phyloP scores from a whole-genome alignment of 2,113 vertebrate species.

The Upupa epops region DNA sequence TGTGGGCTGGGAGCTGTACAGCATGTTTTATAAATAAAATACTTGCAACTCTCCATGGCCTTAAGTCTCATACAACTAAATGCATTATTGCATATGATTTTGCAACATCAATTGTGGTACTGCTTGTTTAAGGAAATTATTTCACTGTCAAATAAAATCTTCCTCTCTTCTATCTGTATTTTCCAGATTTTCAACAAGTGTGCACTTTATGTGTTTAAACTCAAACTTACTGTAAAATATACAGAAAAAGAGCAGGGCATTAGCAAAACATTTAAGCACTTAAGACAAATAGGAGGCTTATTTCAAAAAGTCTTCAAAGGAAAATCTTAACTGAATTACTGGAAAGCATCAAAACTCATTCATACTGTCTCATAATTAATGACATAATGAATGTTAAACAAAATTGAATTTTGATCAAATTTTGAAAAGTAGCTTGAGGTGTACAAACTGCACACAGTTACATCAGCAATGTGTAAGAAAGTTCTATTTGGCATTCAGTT shows the following conservation, averaged over 20 bases:
- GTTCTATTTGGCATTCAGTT: not conserved
- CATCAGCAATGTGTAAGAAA: not conserved
- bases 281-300: not conserved
- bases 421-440: not conserved
- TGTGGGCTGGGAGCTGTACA: not conserved
- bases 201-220: not conserved
- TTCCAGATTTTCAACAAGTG: not conserved
- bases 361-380: not conserved
- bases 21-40: not conserved
- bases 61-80: not conserved
- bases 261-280: not conserved
- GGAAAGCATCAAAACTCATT: not conserved
- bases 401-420: not conserved
- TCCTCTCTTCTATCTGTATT: not conserved
- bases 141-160: not conserved
- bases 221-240: not conserved
- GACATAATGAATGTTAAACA: not conserved
- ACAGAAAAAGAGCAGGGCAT: not conserved
- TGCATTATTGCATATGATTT: not conserved
- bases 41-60: not conserved
- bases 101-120: not conserved
- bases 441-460: not conserved
- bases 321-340: not conserved
- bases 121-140: not conserved
- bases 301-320: not conserved